Conservation (phyloP, 2,797 vertebrate species). For the Balearica regulorum region DNA sequence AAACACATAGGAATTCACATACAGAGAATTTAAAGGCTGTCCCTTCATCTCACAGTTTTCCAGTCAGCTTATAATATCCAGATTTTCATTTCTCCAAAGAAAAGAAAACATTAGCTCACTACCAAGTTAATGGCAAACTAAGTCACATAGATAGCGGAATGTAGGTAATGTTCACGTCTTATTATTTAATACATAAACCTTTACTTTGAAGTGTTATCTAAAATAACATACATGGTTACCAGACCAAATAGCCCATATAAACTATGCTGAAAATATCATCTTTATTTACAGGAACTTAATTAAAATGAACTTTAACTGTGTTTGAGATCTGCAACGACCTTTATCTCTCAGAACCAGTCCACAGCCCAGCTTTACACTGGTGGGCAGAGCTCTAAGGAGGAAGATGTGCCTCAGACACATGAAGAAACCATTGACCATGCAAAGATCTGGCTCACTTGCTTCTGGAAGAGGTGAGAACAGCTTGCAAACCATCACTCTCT, state of each 20-base stretch:
- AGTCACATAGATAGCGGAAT: neutral
- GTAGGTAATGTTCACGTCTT: neutral
- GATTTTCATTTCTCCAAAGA: slow-evolving; percentile 30
- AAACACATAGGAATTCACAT: neutral
- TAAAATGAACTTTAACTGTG: neutral
- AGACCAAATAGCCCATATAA: slow-evolving; percentile 42
- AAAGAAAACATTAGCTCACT: neutral
- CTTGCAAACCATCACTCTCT: neutral
- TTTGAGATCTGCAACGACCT: neutral
- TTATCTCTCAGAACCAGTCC: neutral
- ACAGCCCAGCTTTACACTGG: neutral
- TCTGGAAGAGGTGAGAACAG: neutral
- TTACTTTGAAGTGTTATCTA: slow-evolving; percentile 23
- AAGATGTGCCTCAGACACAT: neutral
- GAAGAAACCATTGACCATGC: neutral
- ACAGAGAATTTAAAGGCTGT: neutral
- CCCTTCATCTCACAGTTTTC: neutral
- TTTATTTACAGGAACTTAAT: slow-evolving; percentile 39
- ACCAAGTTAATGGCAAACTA: slow-evolving; percentile 2
- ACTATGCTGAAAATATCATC: slow-evolving; percentile 51
- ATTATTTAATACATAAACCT: slow-evolving; percentile 32
- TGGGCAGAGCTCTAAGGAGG: neutral
- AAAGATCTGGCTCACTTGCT: neutral
- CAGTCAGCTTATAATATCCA: neutral
- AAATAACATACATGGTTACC: slow-evolving; percentile 43